Base-by-base conservation (phyloP, 2,113 vertebrate genomes). In the Callopanchax toddi region DNA sequence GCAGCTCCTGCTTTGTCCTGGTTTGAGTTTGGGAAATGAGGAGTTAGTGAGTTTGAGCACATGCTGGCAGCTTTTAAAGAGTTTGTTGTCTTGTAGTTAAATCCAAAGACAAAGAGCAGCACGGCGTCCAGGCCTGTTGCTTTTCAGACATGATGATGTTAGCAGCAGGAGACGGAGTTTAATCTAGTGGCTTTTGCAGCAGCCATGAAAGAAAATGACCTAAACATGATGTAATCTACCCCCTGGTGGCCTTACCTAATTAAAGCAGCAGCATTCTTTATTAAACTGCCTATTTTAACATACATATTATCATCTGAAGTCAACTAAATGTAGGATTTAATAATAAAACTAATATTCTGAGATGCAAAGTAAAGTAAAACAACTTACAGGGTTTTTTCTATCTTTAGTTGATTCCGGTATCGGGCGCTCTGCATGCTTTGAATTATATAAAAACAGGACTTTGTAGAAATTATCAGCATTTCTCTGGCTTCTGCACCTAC, bases 51-150 rank as follows among this genome's bases (percentile, higher is more conserved):
- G 54, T 5, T 62, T 43, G n/a, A 78, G 72, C 78, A 42, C 84
- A 85, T 54, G 81, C 88, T 89, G 90, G 74, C 60, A 67, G 59
- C 78, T 81, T 68, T 71, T 84, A 70, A 73, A 70, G 50, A 66
- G 60, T 60, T 71, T 32, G 64, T 49, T 59, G 62, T 53, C 74
- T 81, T 85, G 81, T 57, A 71, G 50, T 86, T 76, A 83, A 83
- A 88, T 84, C 84, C 84, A 78, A 81, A 87, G 77, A 91, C 89
- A 88, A 89, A 89, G 81, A 62, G 78, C 86, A 58, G 82, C 78
- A 21, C 81, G 61, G 82, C 79, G 74, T 87, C 78, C 55, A 50
- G 82, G 45, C 77, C 78, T 50, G 85, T 89, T 62, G 72, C 71
- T 53, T 73, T 78, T 67, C 70, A 61, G 65, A 87, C 76, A 86